Percentiles rank a stretch among this genome's conserved stretches.
Evolutionary conservation across 2,113 vertebrate species (phyloP).

Genomic region (Corythoichthys intestinalis): DNA sequence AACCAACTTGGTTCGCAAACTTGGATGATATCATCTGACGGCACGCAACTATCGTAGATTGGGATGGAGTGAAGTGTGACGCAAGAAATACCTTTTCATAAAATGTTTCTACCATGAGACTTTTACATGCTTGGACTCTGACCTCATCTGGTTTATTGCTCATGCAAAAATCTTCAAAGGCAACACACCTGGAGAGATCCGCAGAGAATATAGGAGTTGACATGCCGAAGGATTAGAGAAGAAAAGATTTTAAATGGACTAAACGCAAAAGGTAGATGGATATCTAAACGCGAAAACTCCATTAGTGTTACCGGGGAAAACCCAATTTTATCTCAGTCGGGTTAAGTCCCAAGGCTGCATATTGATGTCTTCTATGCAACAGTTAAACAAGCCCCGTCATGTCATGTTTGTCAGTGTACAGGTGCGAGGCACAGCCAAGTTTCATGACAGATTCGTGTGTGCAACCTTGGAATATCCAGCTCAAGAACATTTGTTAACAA

Average conservation of each 20-base stretch:
- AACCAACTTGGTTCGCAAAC: constrained; percentile 5
- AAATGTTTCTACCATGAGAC: constrained; percentile 25
- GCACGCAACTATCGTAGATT: constrained; percentile 12
- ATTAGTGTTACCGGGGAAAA: constrained; percentile 7
- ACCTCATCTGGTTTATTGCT: constrained; percentile 39
- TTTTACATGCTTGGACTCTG: constrained; percentile 25
- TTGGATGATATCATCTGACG: constrained; percentile 30
- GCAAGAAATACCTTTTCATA: not conserved
- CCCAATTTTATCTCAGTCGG: not conserved
- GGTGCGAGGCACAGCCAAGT: constrained; percentile 31
- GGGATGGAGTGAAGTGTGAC: constrained; percentile 9
- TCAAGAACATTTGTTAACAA: constrained; percentile 16
- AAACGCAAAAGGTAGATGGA: not conserved
- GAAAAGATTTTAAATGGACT: not conserved
- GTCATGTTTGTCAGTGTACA: constrained; percentile 49
- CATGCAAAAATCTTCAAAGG: constrained; percentile 26
- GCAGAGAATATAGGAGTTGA: not conserved
- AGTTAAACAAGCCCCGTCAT: constrained; percentile 64
- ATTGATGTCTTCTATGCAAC: constrained; percentile 17
- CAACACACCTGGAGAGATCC: constrained; percentile 39
- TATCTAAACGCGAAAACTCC: not conserved
- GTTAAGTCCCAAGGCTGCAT: constrained; percentile 23
- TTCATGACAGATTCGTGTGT: constrained; percentile 52
- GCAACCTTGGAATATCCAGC: constrained; percentile 30
- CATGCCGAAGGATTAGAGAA: not conserved